Conservation (phyloP, 2,888 invertebrate species). For the Folsomia manolachei region DNA sequence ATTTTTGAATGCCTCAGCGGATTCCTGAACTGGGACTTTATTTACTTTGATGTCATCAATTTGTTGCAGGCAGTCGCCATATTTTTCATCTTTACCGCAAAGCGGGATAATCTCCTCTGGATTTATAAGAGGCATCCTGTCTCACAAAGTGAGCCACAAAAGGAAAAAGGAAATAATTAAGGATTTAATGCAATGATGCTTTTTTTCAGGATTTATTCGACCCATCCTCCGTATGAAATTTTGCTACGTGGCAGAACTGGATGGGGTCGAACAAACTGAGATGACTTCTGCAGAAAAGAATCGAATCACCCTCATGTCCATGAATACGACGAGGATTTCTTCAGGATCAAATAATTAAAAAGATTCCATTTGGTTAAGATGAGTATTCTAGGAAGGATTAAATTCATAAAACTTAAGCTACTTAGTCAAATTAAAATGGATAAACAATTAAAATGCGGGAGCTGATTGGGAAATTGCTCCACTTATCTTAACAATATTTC, state of each 20-base stretch:
- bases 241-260: conserved; percentile 22
- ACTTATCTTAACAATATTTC: too few species aligned
- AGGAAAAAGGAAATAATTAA: neutral
- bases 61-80: conserved; percentile 34
- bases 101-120: conserved; percentile 26
- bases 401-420: too few species aligned
- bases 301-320: neutral
- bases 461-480: too few species aligned
- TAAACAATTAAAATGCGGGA: too few species aligned
- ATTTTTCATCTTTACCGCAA: conserved; percentile 37
- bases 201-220: conserved; percentile 24
- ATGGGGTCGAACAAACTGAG: conserved; percentile 30
- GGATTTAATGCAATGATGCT: neutral
- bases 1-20: conserved; percentile 29
- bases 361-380: too few species aligned
- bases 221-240: conserved; percentile 27
- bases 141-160: conserved; percentile 14
- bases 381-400: too few species aligned
- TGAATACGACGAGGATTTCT: neutral
- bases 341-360: conserved; percentile 5
- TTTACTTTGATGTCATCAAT: conserved; percentile 35
- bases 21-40: conserved; percentile 22
- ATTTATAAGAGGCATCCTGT: conserved; percentile 23
- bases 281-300: conserved; percentile 23
- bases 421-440: too few species aligned